Conservation (phyloP, 2,113 vertebrate species). For the Tragulus kanchil region DNA sequence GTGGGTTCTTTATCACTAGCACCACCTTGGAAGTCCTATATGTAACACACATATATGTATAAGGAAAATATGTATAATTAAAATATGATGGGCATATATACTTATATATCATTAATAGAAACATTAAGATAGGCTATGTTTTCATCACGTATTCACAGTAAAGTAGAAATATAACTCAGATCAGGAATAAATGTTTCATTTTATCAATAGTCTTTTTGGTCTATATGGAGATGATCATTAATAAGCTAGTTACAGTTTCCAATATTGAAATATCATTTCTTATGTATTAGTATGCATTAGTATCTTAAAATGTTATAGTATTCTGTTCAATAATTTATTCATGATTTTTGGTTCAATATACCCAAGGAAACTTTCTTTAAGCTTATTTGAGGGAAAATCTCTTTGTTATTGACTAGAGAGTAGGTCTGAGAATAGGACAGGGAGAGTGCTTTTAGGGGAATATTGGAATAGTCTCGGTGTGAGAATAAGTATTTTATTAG, state of each 20-base stretch:
- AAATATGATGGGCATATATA: neutral
- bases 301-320: neutral
- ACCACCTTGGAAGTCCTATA: no score
- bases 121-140: neutral
- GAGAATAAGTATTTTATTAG: no score
- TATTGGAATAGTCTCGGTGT: neutral
- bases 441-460: neutral
- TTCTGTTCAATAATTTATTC: neutral
- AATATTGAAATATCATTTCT: neutral
- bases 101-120: neutral
- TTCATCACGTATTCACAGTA: neutral
- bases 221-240: neutral
- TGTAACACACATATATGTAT: no score
- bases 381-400: neutral
- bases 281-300: neutral
- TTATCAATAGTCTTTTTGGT: neutral
- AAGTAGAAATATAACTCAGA: neutral
- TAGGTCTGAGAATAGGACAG: neutral
- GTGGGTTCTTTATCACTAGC: no score
- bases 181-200: neutral
- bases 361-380: neutral
- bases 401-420: neutral
- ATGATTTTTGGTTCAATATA: neutral
- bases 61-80: no score
- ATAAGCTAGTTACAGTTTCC: neutral